These are phyloP conservation scores for Styela plicata DNA, from an alignment of 23 tunicate species.

Conservation along the genomic window DNA sequence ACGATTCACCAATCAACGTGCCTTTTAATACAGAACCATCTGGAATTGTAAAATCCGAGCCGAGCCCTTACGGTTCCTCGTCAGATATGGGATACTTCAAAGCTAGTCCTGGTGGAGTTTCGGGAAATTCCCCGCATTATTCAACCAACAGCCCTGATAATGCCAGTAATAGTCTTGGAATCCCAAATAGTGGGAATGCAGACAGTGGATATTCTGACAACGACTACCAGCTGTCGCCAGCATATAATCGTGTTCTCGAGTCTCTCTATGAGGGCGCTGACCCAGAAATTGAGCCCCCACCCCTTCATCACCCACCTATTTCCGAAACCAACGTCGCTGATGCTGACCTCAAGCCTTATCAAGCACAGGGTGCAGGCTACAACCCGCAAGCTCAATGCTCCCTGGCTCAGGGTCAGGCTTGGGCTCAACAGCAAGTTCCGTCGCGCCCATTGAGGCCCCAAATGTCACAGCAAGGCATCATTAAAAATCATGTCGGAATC, in stretches of 20 bases:
- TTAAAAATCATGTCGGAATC: not conserved
- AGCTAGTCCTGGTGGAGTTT: not conserved
- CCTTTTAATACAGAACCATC: not conserved
- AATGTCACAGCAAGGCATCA: not conserved
- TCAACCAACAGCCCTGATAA: not conserved
- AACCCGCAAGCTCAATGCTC: not conserved
- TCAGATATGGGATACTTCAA: not conserved
- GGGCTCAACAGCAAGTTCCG: not conserved
- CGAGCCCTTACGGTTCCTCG: not conserved
- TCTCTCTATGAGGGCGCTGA: constrained; percentile 14
- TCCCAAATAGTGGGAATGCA: not conserved
- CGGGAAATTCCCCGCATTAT: not conserved
- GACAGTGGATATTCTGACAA: constrained; percentile 33
- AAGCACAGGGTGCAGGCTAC: not conserved
- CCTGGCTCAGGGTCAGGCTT: not conserved
- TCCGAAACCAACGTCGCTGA: not conserved
- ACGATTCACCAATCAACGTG: not conserved
- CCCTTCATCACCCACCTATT: constrained; percentile 40
- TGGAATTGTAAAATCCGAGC: constrained; percentile 8
- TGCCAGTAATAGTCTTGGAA: not conserved
- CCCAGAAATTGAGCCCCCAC: constrained; percentile 10
- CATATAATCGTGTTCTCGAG: constrained; percentile 3
- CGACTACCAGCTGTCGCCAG: constrained; percentile 9
- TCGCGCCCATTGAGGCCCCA: too few relatives aligned
- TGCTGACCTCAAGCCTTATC: not conserved